Evolutionary conservation across 2,888 invertebrate genomes (phyloP), one percentile per base, ranked within the genome.

Genomic region (Coelinius sp.): DNA sequence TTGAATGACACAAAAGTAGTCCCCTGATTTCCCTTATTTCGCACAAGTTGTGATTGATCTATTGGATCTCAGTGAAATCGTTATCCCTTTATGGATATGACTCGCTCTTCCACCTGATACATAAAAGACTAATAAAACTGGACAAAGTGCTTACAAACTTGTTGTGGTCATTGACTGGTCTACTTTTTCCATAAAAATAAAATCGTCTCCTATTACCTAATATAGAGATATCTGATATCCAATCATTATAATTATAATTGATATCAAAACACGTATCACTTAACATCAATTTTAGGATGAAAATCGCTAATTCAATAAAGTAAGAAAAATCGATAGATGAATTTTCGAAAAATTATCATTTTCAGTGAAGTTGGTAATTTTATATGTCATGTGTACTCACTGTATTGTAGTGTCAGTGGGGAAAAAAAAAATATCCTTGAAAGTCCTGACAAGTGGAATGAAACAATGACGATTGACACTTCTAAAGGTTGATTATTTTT

Each of bases 1-100:
- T 68, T 68, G 68, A 68, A 68, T 22, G 68, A 68, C 68, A 68
- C 59, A 44, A 59, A 68, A 68, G 68, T 68, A 68, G 68, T 17
- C 59, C 14, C 22, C 24, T 6, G 14, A 27, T 27, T 24, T 14
- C 24, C 14, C 25, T 17, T n/a, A n/a, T n/a, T n/a, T n/a, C n/a
- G n/a, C n/a, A n/a, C n/a, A n/a, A 49, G 25, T 66, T 65, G 10
- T 63, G 10, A 38, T 35, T 63, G 24, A 38, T 63, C 35, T 31
- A 38, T 10, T 38, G 25, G 12, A 38, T 41, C 22, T 41, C 31
- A 17, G 12, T 4, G 49, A 14, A 27, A 49, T 67, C 59, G 38
- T 68, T 68, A 53, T 56, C 68, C 68, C 41, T 68, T 68, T 68
- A 68, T 17, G 68, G 68, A 10, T 24, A 41, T n/a, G 59, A 44